A percentile compares a stretch with the other conserved stretches of the same genome.
Evolutionary conservation across 2,113 vertebrate species (phyloP).

Genomic region (Corydoras maculifer): DNA sequence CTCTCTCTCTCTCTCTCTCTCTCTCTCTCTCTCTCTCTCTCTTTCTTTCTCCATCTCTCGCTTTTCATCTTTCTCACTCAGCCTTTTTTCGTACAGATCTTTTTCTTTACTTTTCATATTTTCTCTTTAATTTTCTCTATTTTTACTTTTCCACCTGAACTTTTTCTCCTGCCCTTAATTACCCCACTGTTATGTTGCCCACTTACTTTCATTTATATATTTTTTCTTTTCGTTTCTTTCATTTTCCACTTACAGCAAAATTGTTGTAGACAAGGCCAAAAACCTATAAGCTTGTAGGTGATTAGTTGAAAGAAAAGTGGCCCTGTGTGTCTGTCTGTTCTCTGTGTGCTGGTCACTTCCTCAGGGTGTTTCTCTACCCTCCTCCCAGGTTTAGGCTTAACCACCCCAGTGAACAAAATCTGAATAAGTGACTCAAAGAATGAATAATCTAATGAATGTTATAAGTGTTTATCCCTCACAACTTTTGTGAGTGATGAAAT

Average conservation of each 20-base stretch:
- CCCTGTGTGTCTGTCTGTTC: too few species aligned
- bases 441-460: too few species aligned
- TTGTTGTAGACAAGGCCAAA: too few species aligned
- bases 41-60: constrained; percentile 31
- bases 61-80: neutral
- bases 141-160: neutral
- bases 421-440: too few species aligned
- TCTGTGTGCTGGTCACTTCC: too few species aligned
- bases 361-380: too few species aligned
- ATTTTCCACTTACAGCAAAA: neutral
- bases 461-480: too few species aligned
- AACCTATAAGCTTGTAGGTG: too few species aligned
- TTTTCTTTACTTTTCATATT: constrained; percentile 34
- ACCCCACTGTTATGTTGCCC: constrained; percentile 34
- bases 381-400: too few species aligned
- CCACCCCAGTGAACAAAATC: too few species aligned
- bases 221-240: neutral
- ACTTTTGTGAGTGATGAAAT: too few species aligned
- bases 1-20: constrained; percentile 44
- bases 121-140: neutral
- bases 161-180: neutral
- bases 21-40: constrained; percentile 27
- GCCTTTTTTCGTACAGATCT: neutral
- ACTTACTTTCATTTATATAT: constrained; percentile 1
- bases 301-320: too few species aligned